Conservation (phyloP, 2,888 invertebrate species). For the Drosophila mimetica region DNA sequence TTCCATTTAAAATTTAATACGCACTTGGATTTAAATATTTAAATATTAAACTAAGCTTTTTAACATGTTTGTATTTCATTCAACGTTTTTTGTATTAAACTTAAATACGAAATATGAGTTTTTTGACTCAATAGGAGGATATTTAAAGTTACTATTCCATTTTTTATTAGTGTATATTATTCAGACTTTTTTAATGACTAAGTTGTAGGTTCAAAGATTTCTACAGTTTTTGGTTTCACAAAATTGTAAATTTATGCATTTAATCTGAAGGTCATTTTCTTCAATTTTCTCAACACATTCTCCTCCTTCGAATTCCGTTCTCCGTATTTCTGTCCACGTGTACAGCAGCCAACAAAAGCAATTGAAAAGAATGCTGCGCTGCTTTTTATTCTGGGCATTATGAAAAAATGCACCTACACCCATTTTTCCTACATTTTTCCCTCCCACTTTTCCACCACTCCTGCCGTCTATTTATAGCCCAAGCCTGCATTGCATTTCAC, state of each 20-base stretch:
- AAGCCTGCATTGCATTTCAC: constrained; percentile 37
- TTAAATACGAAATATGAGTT: no score
- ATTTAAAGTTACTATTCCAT: no score
- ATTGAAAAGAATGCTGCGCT: constrained; percentile 17
- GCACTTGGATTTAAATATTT: no score
- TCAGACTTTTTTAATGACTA: no score
- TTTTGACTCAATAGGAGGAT: no score
- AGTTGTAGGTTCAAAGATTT: no score
- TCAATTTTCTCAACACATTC: not conserved
- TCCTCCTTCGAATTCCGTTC: not conserved
- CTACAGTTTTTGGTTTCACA: no score
- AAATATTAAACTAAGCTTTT: no score
- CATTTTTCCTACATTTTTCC: constrained; percentile 8
- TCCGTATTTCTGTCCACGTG: not conserved
- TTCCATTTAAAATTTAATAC: no score
- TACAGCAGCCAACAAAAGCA: constrained; percentile 9
- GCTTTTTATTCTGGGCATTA: constrained; percentile 10
- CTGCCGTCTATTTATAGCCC: constrained; percentile 44
- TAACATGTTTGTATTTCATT: no score
- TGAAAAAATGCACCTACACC: constrained; percentile 5
- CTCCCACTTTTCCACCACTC: constrained; percentile 1
- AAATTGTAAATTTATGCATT: not conserved
- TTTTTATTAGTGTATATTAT: no score
- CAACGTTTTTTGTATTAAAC: no score
- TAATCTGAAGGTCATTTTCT: constrained; percentile 14